A percentile compares a stretch with the other conserved stretches of the same genome.
These are phyloP conservation scores for Agelastica alni DNA, from an alignment of 2,888 invertebrate species.

Conservation along the genomic window DNA sequence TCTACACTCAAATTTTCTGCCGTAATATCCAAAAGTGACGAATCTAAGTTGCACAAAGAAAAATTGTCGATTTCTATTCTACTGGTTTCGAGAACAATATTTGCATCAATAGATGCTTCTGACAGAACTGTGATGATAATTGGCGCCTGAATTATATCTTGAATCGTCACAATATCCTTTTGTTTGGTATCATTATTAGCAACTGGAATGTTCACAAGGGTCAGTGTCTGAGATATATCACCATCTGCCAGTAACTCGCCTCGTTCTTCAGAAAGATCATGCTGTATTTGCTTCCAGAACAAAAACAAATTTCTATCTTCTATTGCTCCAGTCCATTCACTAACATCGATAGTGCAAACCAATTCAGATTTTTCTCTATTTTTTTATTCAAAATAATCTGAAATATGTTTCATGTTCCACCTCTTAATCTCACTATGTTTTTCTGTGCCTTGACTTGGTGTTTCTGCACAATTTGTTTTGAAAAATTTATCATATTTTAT, in stretches of 20 bases:
- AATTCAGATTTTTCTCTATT: background rate
- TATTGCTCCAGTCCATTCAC: background rate
- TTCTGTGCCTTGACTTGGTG: background rate
- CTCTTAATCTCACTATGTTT: background rate
- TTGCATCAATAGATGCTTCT: background rate
- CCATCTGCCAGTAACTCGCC: slow-evolving; percentile 4
- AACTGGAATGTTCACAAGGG: background rate
- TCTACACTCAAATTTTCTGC: background rate
- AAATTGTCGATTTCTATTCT: background rate
- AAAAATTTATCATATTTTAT: too few species aligned
- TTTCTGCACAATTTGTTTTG: too few species aligned
- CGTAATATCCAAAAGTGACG: background rate
- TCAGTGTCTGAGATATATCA: slow-evolving; percentile 1
- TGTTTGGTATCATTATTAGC: too few species aligned
- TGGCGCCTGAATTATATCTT: background rate
- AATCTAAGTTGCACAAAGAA: background rate
- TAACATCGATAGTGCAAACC: background rate
- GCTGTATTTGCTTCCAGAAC: background rate
- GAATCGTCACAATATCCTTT: background rate
- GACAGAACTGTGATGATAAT: background rate
- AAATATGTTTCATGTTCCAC: background rate
- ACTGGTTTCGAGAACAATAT: background rate
- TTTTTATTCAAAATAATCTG: background rate
- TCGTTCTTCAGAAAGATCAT: background rate
- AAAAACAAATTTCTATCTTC: background rate